Base-by-base conservation (phyloP, 1,140 invertebrate species). In the Zophobas morio region DNA sequence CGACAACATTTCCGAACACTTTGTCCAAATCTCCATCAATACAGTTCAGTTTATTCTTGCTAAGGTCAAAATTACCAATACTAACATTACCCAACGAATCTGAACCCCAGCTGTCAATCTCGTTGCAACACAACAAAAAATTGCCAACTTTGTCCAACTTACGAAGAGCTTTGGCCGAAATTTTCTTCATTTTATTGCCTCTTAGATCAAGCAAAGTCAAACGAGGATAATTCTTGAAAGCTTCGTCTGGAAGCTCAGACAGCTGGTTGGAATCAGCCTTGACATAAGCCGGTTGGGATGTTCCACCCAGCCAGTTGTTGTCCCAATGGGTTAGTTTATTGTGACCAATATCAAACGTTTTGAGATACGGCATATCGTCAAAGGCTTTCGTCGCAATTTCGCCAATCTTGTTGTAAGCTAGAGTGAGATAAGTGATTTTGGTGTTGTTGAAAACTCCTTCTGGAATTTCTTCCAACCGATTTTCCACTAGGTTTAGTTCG, bases 281-380 rank as follows among this genome's bases (percentile, higher is more conserved):
- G 1, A 73, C 32, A 39, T 53, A 56, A 39, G 37, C 71, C 4
- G 56, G 8, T 6, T 54, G 36, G 0, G 78, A 76, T 54, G 56
- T 70, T 34, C 39, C 32, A 5, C 39, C 6, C 70, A 80, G 78
- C 78, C 78, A 80, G 1, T 78, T 76, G 8, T 53, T 40, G 40
- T 80, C 74, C 78, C 78, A 80, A 5, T 36, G 33, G 4, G 49
- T 70, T 1, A 80, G 47, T n/a, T 70, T 74, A 66, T 80, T 80
- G 34, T 77, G 56, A 60, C 75, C 75, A n/a, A 80, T 71, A 49
- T 71, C 66, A n/a, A 80, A 5, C 37, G 70, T 33, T 20, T n/a
- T 49, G 34, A 80, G 57, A 20, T 60, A 5, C 0, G 72, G 72
- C 75, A 80, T 78, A 39, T 78, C 51, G 42, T 75, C 74, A 35